Evolutionary conservation across 92 coral and sea anemone species (phyloP).

Genomic region (Phenganax stokvisi): DNA sequence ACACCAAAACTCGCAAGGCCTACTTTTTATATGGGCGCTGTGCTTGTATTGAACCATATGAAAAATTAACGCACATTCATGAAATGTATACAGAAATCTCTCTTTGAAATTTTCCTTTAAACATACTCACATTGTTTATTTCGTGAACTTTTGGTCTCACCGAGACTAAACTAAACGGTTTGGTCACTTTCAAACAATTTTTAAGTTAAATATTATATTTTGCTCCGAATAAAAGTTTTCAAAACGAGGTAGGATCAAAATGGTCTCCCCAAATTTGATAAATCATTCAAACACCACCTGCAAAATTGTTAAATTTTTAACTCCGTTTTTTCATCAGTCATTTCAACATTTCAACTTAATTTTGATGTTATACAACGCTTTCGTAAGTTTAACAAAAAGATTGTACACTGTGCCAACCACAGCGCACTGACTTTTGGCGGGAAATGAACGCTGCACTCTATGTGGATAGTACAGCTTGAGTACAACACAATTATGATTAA

Average conservation of each 20-base stretch:
- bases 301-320: constrained; percentile 43
- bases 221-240: background rate
- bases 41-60: constrained; percentile 72
- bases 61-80: constrained; percentile 96
- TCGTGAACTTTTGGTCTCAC: background rate
- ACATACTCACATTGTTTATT: background rate
- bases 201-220: background rate
- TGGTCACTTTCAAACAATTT: background rate
- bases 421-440: constrained; percentile 14
- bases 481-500: constrained; percentile 30
- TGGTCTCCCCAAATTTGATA: constrained; percentile 31
- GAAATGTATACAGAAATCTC: constrained; percentile 9
- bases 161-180: background rate
- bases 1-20: constrained; percentile 86
- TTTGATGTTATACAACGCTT: background rate
- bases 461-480: constrained; percentile 27
- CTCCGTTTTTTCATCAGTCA: constrained; percentile 21
- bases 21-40: constrained; percentile 71
- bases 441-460: constrained; percentile 3
- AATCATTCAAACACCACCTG: constrained; percentile 44
- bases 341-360: background rate
- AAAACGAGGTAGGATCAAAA: background rate
- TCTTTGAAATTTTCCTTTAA: background rate
- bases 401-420: constrained; percentile 1
- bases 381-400: background rate